These are phyloP conservation scores for Aleiodes sp. DNA, from an alignment of 1,140 invertebrate genomes.

Conservation along the genomic window DNA sequence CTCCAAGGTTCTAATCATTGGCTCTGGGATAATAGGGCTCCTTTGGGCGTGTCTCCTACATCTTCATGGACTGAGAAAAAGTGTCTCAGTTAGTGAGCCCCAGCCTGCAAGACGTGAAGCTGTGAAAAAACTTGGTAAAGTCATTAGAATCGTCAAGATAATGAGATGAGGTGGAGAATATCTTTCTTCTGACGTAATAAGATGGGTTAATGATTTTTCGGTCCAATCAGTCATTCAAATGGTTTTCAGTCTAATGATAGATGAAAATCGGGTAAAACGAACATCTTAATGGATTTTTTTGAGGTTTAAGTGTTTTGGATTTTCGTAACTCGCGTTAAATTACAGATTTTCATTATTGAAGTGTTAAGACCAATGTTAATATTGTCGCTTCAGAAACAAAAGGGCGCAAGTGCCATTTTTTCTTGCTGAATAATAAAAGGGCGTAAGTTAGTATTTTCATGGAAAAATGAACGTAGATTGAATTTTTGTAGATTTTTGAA, in stretches of 20 bases:
- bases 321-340: background rate
- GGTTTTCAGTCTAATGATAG: background rate
- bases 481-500: no score
- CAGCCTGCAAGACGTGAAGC: constrained; percentile 67
- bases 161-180: no score
- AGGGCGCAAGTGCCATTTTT: no score
- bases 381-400: no score
- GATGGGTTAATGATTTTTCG: no score
- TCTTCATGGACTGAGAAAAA: constrained; percentile 72
- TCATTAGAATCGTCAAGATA: no score
- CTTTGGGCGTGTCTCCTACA: constrained; percentile 74
- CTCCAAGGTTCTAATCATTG: constrained; percentile 71
- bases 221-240: background rate
- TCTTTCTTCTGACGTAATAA: no score
- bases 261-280: no score
- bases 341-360: background rate
- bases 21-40: constrained; percentile 77
- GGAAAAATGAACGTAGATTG: no score
- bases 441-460: no score
- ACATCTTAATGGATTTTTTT: background rate
- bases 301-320: background rate
- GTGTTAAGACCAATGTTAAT: no score
- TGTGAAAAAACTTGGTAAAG: constrained; percentile 70
- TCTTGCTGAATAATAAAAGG: no score
- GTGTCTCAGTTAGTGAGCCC: constrained; percentile 73